These are phyloP conservation scores for Sarcophaga peregrina DNA, from an alignment of 1,140 invertebrate species.

Conservation along the genomic window DNA sequence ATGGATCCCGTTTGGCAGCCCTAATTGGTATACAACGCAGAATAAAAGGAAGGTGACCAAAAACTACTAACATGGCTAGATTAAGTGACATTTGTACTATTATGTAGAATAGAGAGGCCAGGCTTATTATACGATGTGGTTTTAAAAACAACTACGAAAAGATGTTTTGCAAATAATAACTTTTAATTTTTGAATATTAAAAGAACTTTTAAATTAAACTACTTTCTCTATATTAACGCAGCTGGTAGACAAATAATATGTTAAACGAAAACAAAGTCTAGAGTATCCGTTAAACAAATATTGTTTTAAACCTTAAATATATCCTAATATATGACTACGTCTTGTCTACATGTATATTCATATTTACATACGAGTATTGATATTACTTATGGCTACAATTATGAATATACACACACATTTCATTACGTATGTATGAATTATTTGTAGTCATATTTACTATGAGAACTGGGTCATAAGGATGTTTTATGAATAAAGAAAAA, in stretches of 20 bases:
- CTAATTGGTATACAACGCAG: too few species aligned
- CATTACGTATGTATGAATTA: not conserved
- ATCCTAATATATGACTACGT: not conserved
- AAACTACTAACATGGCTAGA: too few species aligned
- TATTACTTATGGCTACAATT: not conserved
- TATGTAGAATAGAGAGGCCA: too few species aligned
- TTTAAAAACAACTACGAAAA: too few species aligned
- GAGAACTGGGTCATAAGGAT: constrained; percentile 30
- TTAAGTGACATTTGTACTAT: too few species aligned
- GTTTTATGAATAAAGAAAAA: constrained; percentile 36
- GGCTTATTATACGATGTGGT: too few species aligned
- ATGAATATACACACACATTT: not conserved
- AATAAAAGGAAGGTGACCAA: too few species aligned
- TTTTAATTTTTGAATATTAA: too few species aligned
- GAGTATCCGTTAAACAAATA: constrained; percentile 17
- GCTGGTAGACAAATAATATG: constrained; percentile 6
- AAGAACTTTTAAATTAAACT: not conserved
- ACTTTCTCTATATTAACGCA: not conserved
- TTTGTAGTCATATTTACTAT: not conserved
- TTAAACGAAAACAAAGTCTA: constrained; percentile 8
- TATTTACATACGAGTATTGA: not conserved
- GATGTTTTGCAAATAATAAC: too few species aligned
- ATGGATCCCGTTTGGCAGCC: too few species aligned
- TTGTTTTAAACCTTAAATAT: not conserved
- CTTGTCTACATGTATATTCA: not conserved